Base-by-base conservation (phyloP, 2,888 invertebrate species). In the Didymodactylos carnosus region DNA sequence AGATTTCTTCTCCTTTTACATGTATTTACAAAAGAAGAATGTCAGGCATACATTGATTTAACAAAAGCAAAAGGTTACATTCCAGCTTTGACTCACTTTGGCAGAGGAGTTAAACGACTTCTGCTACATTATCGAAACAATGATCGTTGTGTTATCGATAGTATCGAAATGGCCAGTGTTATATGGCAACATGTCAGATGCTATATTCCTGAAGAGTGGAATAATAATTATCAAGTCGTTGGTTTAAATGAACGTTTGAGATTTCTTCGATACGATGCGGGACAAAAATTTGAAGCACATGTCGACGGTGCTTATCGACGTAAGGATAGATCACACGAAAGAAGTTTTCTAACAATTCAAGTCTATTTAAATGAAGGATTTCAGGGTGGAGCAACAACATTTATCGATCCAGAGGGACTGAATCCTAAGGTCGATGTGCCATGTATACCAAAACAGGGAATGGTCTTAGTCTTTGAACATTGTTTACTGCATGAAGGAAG, bases 401-500 rank as follows among this genome's bases (percentile, higher is more conserved):
- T 76, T 51, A 16, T 75, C 8, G 6, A n/a, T 41, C 0, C 13
- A 10, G 5, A 0, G 2, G 70, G 35, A 11, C 1, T 11, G n/a
- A 29, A 39, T 2, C 14, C n/a, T 6, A 4, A 13, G 4, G 43
- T 62, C 40, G 35, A 51, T 39, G 43, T 71, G 11, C 10, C 27
- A 11, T 39, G 46, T 13, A 25, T 43, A 23, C 71, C 71, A 23
- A 40, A 25, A 14, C 23, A 40, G 23, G 80, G 80, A 13, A 78
- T 78, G 69, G 78, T 79, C 4, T 75, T 80, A n/a, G 76, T 80
- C 10, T 80, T 80, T 74, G 77, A 80, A 75, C 80, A 80, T 71
- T 76, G 78, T 69, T 77, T 80, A 35, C 72, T 78, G 27, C 80
- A 80, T 71, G 80, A 80, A 75, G 80, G 80, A 1, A 79, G 79